phyloP scores from a whole-genome alignment of 2,113 vertebrate species.

The Vombatus ursinus region DNA sequence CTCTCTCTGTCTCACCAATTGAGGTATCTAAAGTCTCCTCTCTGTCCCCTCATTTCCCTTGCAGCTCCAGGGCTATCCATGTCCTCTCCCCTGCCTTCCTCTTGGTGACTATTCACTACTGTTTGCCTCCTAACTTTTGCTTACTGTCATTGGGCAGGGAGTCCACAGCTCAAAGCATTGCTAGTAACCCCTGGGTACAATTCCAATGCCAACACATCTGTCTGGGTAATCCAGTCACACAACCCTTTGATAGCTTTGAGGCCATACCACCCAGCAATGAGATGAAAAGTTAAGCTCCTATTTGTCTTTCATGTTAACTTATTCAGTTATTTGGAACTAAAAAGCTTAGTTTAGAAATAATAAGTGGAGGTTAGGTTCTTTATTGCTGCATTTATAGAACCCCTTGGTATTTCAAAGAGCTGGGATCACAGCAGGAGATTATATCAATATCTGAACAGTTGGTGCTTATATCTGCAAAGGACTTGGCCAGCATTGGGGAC shows the following conservation, averaged over 20 bases:
- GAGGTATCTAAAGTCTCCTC: not conserved
- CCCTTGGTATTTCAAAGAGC: not conserved
- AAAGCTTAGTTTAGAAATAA: constrained; percentile 2
- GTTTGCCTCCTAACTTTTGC: not conserved
- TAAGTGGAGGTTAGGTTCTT: not conserved
- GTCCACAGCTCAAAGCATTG: not conserved
- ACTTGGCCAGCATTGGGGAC: not conserved
- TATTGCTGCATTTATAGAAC: not conserved
- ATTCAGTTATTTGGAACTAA: constrained; percentile 1
- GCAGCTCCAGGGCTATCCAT: not conserved
- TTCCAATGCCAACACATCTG: not conserved
- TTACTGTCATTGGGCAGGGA: not conserved
- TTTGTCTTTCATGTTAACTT: not conserved
- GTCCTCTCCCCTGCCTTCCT: not conserved
- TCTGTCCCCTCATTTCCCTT: not conserved
- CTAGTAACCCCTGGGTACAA: not conserved
- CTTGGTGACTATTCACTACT: not conserved
- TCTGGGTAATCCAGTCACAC: not conserved
- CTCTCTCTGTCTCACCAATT: not conserved
- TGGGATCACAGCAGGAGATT: not conserved
- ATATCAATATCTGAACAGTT: not conserved
- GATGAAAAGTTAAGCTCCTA: not conserved
- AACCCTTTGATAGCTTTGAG: not conserved
- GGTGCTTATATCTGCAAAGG: not conserved
- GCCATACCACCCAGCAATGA: not conserved